phyloP scores from a whole-genome alignment of 2,888 invertebrate species.

The Teleiodes luculella region DNA sequence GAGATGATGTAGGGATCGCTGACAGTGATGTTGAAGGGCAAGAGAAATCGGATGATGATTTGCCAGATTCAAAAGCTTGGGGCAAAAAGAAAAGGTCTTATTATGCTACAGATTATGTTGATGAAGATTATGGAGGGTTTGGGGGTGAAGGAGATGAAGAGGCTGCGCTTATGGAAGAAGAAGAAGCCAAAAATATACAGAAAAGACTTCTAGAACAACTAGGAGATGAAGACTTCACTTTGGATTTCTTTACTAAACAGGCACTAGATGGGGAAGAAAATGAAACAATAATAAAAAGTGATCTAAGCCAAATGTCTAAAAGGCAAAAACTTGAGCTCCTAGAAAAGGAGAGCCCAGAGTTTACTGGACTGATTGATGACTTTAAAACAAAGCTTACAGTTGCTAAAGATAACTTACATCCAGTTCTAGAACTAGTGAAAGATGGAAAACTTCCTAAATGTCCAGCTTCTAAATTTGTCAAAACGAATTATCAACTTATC shows the following conservation, averaged over 20 bases:
- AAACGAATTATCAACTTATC: conserved; percentile 83
- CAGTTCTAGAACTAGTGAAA: conserved; percentile 82
- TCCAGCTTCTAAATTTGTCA: conserved; percentile 84
- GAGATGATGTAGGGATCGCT: conserved; percentile 72
- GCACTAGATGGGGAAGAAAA: conserved; percentile 58
- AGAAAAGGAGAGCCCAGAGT: conserved; percentile 92
- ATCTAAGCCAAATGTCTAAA: conserved; percentile 86
- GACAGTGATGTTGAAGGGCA: conserved; percentile 89
- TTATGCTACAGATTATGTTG: conserved; percentile 93
- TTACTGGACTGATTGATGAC: conserved; percentile 86
- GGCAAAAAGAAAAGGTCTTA: conserved; percentile 88
- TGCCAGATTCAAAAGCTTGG: conserved; percentile 92
- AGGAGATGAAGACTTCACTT: conserved; percentile 86
- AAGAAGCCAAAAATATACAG: conserved; percentile 90
- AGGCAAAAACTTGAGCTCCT: conserved; percentile 87
- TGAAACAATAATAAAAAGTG: conserved; percentile 83
- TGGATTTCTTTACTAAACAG: conserved; percentile 77
- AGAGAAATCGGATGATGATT: conserved; percentile 81
- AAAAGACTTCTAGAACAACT: conserved; percentile 86
- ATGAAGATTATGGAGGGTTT: conserved; percentile 88
- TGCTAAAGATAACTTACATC: conserved; percentile 81
- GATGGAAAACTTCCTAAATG: conserved; percentile 81
- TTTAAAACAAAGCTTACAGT: conserved; percentile 85
- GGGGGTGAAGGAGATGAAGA: conserved; percentile 83
- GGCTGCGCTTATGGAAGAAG: conserved; percentile 87